These are phyloP conservation scores for Cyprinodon variegatus DNA, from an alignment of 2,113 vertebrate species.

Conservation along the genomic window DNA sequence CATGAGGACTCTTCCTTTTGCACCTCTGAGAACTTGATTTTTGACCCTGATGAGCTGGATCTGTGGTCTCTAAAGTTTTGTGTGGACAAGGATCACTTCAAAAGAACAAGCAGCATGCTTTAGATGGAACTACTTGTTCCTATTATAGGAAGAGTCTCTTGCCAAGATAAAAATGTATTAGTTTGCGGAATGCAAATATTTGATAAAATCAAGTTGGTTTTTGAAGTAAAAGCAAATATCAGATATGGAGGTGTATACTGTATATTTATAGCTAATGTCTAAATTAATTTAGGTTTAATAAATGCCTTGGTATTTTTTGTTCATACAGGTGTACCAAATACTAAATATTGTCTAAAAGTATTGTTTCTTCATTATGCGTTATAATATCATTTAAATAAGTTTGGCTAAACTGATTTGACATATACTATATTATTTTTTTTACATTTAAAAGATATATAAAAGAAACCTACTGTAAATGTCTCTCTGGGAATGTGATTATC, in stretches of 20 bases:
- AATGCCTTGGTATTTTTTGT: neutral
- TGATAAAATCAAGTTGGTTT: slow-evolving; percentile 8
- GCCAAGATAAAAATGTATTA: neutral
- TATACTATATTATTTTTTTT: neutral
- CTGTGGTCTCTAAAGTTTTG: slow-evolving; percentile 32
- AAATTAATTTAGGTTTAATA: neutral
- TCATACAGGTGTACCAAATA: slow-evolving; percentile 2
- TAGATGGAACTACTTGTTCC: slow-evolving; percentile 17
- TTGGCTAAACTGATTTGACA: neutral
- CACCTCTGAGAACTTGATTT: slow-evolving; percentile 51
- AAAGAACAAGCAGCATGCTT: slow-evolving; percentile 32
- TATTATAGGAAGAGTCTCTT: slow-evolving; percentile 20
- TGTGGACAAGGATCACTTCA: slow-evolving; percentile 31
- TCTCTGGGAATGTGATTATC: neutral
- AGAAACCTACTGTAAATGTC: neutral
- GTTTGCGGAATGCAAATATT: slow-evolving; percentile 16
- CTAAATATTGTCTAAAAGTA: neutral
- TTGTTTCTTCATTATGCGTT: neutral
- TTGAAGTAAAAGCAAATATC: slow-evolving; percentile 4
- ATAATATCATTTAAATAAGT: neutral
- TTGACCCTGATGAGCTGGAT: slow-evolving; percentile 47
- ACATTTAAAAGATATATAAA: neutral
- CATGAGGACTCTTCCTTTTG: slow-evolving; percentile 54
- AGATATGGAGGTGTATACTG: neutral
- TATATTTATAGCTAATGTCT: neutral